Percentiles rank a stretch among this genome's conserved stretches.
Evolutionary conservation across 2,113 vertebrate genomes (phyloP).

Genomic region (Bufo bufo): DNA sequence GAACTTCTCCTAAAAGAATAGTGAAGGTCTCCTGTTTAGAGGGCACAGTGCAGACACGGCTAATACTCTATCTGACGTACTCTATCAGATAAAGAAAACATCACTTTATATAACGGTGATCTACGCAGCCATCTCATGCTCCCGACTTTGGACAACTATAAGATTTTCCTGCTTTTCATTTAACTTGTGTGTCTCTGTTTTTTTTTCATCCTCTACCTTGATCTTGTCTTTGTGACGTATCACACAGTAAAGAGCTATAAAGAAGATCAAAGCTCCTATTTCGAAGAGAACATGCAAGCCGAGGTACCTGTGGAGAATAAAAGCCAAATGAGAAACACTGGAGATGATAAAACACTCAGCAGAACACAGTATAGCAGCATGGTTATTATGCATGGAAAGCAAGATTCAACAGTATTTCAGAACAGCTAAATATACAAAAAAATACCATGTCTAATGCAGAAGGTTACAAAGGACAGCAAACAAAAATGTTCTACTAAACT

Average conservation of each 20-base stretch:
- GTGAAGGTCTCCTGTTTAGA: not conserved
- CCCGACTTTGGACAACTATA: not conserved
- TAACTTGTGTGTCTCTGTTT: not conserved
- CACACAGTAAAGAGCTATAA: constrained; percentile 67
- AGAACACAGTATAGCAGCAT: too few relatives aligned
- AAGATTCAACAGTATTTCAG: too few relatives aligned
- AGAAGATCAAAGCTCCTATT: constrained; percentile 71
- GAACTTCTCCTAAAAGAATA: not conserved
- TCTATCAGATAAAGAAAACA: not conserved
- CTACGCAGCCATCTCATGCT: not conserved
- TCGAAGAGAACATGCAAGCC: constrained; percentile 81
- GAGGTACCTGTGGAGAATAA: constrained; percentile 70
- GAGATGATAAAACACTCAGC: too few relatives aligned
- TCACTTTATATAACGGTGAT: not conserved
- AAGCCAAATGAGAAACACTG: too few relatives aligned
- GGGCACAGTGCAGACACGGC: not conserved
- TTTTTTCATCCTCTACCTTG: not conserved
- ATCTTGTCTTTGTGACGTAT: constrained; percentile 67
- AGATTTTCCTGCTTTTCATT: constrained; percentile 6
- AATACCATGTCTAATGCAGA: too few relatives aligned
- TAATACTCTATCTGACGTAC: too few relatives aligned
- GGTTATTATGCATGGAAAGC: too few relatives aligned
- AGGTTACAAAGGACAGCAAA: too few relatives aligned
- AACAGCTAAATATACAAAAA: too few relatives aligned
- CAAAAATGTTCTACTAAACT: too few relatives aligned